Percentiles rank a stretch among this genome's conserved stretches.
Evolutionary conservation across 2,888 invertebrate species (phyloP).

Genomic region (Morpho deidamia): DNA sequence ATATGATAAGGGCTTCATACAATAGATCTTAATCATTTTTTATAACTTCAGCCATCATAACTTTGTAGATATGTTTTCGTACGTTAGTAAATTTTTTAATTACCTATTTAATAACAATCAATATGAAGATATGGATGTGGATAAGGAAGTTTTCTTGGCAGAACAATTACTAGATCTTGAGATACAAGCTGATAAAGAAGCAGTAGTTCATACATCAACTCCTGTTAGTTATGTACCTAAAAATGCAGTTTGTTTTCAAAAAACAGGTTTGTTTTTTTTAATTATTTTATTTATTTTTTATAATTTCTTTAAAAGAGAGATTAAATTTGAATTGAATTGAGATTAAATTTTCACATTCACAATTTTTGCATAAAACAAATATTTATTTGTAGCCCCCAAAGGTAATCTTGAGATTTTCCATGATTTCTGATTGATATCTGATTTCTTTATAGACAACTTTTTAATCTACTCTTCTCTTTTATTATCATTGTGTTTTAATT

Average conservation of each 20-base stretch:
- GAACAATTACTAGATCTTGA: constrained; percentile 62
- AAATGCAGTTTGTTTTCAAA: constrained; percentile 50
- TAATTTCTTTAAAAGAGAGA: too few species aligned
- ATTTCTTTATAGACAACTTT: too few species aligned
- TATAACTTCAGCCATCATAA: not conserved
- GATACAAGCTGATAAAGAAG: constrained; percentile 31
- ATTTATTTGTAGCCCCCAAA: not conserved
- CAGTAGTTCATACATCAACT: constrained; percentile 13
- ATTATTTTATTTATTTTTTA: not conserved
- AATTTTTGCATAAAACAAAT: not conserved
- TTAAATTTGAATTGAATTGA: too few species aligned
- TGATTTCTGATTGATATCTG: too few species aligned
- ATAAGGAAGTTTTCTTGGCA: constrained; percentile 54
- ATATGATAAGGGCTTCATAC: constrained; percentile 82
- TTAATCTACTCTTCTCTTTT: too few species aligned
- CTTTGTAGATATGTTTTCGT: constrained; percentile 57
- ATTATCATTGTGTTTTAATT: too few species aligned
- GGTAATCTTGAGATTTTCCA: too few species aligned
- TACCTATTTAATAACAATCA: constrained; percentile 43
- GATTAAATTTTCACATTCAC: too few species aligned
- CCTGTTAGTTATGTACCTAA: constrained; percentile 32
- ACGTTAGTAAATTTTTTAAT: constrained; percentile 53
- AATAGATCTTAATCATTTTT: constrained; percentile 37
- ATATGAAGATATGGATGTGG: constrained; percentile 37
- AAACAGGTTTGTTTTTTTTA: constrained; percentile 44